Evolutionary conservation across 2,888 invertebrate genomes (phyloP), one percentile per base, ranked within the genome.

Genomic region (Drosophila sordidula): DNA sequence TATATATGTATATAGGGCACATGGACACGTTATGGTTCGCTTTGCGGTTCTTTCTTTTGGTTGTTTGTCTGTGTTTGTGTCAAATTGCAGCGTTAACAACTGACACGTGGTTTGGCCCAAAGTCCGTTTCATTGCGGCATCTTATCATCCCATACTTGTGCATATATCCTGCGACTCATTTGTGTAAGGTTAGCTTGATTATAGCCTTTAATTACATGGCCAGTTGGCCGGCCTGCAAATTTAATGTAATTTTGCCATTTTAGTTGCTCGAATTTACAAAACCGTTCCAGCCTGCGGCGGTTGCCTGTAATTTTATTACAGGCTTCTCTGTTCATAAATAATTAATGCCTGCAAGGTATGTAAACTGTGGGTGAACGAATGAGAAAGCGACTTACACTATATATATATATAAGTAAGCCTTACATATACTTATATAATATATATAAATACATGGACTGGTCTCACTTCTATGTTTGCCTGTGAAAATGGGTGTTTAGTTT

Each of bases 71-170:
- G 50, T 64, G 46, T 26, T 47, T 57, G 59, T 63, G 58, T 83
- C 74, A 71, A 83, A 83, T 83, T 80, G 85, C 81, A 73, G 70
- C 76, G 82, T 82, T 85, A 86, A 76, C 88, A 87, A 70, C 67
- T 70, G 81, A 78, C 75, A 87, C 87, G 84, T 78, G 87, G 78
- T 62, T 51, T 58, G 47, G 9, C 42, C 42, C 26, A 26, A 49
- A 25, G 51, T 26, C 38, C 5, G 25, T 16, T 34, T 36, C 11
- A 29, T 47, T 57, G 38, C 16, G 38, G 39, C 51, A 18, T 46
- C 50, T 65, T 56, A 32, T 36, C 29, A 42, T 34, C 46, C 39
- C 55, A 42, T 44, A 26, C 22, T 18, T 44, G 26, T 50, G 9
- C 29, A 12, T 22, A 12, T n/a, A 32, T n/a, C 9, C 52, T 12